A percentile compares a stretch with the other conserved stretches of the same genome.
Conservation (phyloP, 2,113 vertebrate species). For the Macquaria ambigua region DNA sequence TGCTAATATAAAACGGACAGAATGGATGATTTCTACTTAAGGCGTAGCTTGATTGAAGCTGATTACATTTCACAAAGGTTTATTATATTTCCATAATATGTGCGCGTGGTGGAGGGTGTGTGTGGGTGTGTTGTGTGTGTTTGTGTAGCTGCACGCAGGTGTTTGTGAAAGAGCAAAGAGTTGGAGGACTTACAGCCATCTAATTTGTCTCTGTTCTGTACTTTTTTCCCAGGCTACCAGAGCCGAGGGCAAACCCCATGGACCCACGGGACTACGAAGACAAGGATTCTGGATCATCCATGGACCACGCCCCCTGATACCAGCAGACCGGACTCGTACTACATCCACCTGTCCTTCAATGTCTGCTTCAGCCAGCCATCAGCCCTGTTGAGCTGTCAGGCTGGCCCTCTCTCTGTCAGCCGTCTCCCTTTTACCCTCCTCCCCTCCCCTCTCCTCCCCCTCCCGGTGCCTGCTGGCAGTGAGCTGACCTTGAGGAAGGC, state of each 20-base stretch:
- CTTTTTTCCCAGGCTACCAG: slow-evolving; percentile 71
- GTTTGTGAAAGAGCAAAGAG: slow-evolving; percentile 5
- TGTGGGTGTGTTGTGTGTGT: background rate
- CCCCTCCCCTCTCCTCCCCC: background rate
- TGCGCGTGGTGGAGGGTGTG: slow-evolving; percentile 4
- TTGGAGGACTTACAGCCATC: background rate
- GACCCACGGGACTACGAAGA: slow-evolving; percentile 75
- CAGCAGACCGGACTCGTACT: slow-evolving; percentile 6
- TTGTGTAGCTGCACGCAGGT: slow-evolving; percentile 14
- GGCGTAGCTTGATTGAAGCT: slow-evolving; percentile 73
- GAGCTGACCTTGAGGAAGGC: slow-evolving; percentile 73
- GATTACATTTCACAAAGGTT: slow-evolving; percentile 73
- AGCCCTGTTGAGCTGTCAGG: slow-evolving; percentile 44
- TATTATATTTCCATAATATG: slow-evolving; percentile 66
- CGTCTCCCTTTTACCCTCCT: background rate
- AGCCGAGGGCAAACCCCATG: slow-evolving; percentile 75
- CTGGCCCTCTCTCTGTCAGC: slow-evolving; percentile 47
- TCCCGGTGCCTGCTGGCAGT: slow-evolving; percentile 13
- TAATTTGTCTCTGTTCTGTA: slow-evolving; percentile 9
- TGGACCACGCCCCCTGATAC: slow-evolving; percentile 83
- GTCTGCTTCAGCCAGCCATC: slow-evolving; percentile 42
- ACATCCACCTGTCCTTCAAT: slow-evolving; percentile 51
- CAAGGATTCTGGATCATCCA: slow-evolving; percentile 74
- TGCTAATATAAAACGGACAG: slow-evolving; percentile 69
- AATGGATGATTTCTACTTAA: slow-evolving; percentile 79